A percentile compares a stretch with the other conserved stretches of the same genome.
These are phyloP conservation scores for Fopius arisanus DNA, from an alignment of 1,140 invertebrate species.

Conservation along the genomic window DNA sequence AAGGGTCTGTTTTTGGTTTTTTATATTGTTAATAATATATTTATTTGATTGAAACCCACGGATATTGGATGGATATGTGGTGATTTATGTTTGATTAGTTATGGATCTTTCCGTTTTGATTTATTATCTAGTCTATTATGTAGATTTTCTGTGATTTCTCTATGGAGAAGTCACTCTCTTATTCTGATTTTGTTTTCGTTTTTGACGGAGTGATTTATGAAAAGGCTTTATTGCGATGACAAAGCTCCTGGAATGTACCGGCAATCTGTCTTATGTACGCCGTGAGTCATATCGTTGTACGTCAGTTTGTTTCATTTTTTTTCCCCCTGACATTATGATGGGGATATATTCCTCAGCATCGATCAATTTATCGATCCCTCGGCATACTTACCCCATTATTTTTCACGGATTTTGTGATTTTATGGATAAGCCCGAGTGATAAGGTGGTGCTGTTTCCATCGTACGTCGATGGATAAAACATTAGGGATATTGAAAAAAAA, in stretches of 20 bases:
- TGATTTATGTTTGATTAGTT: too few relatives aligned
- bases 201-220: conserved; percentile 1
- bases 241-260: conserved; percentile 6
- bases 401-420: neutral
- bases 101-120: too few relatives aligned
- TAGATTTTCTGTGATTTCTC: neutral
- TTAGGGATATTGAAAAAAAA: too few relatives aligned
- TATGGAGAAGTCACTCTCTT: neutral
- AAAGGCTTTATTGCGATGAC: conserved; percentile 12
- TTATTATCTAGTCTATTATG: neutral
- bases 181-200: neutral
- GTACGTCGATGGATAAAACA: too few relatives aligned
- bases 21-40: too few relatives aligned
- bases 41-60: too few relatives aligned
- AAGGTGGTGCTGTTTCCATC: neutral
- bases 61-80: too few relatives aligned
- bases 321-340: neutral
- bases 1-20: too few relatives aligned
- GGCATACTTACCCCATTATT: neutral
- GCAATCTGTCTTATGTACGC: conserved; percentile 11
- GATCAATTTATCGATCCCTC: neutral
- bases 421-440: neutral
- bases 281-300: neutral
- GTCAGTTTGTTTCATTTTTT: neutral
- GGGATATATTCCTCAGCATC: neutral